Conservation (phyloP, 92 coral and sea anemone species). For the Paragorgia papillata region DNA sequence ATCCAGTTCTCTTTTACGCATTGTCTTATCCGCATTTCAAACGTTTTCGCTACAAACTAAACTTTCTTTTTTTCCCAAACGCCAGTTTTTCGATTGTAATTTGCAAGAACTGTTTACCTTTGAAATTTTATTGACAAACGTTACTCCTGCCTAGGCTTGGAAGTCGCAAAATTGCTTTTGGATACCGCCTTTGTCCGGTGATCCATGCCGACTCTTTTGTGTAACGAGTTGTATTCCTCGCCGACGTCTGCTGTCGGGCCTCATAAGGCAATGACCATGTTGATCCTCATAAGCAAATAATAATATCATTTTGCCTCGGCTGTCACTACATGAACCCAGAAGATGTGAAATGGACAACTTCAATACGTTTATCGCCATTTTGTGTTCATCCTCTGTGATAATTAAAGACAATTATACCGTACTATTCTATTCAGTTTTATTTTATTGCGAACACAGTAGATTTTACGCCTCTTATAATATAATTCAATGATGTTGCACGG, state of each 20-base stretch:
- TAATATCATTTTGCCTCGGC: background rate
- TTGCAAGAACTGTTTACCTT: slow-evolving; percentile 1
- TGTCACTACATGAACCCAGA: background rate
- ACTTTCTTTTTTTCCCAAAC: background rate
- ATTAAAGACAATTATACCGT: background rate
- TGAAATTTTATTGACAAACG: slow-evolving; percentile 3
- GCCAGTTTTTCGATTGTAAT: slow-evolving; percentile 3
- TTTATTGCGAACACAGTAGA: background rate
- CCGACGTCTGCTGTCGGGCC: slow-evolving; percentile 5
- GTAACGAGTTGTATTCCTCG: background rate
- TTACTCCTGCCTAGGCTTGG: background rate
- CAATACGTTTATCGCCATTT: background rate
- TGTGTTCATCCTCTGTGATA: background rate
- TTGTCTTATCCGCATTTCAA: background rate
- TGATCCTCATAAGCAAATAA: background rate
- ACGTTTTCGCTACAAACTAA: background rate
- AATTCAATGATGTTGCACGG: background rate
- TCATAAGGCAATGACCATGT: background rate
- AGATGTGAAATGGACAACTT: background rate
- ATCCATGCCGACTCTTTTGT: slow-evolving; percentile 21
- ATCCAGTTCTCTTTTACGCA: background rate
- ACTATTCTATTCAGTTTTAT: background rate
- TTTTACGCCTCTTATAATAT: background rate
- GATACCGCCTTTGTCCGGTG: slow-evolving; percentile 4
- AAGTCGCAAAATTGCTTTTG: slow-evolving; percentile 11